Base-by-base conservation (phyloP, 2,797 vertebrate species). In the Cygnus olor region DNA sequence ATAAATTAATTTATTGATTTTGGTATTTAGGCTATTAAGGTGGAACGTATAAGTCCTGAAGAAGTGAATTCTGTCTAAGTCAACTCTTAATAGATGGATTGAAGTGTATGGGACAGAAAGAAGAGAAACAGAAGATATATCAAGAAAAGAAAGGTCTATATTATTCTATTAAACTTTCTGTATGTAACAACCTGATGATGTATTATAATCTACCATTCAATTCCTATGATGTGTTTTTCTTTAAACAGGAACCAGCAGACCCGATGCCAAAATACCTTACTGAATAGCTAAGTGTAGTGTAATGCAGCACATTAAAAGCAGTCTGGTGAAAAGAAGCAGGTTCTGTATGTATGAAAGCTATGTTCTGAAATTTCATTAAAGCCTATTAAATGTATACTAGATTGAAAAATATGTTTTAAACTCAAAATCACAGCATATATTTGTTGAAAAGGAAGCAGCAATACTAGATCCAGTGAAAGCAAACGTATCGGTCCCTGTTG, bases 211-310 rank as follows among this genome's bases (percentile, higher is more conserved):
- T n/a, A 58, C 54, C 18, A 54, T 58, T 36, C 47, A 36, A 15
- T 71, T 87, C 51, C 19, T 87, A 56, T 32, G 47, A 66, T 64
- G 38, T 70, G 63, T n/a, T 94, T 86, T 69, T 53, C 68, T 81
- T 94, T 85, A 88, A 93, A 84, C 32, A 79, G 32, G 66, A 90
- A 76, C 47, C 27, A 88, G 51, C 19, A 77, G 45, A 53, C 38
- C 58, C 34, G 66, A 49, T 64, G 80, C 77, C 90, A 91, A 96
- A 94, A 95, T 91, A 81, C 71, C 80, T 85, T 70, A 64, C 74
- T 56, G 74, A 79, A 76, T 57, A 94, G 60, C 80, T 88, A 90
- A 96, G 90, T 49, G 70, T 56, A 58, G 32, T 7, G 34, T 65
- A 91, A 79, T 9, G n/a, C 56, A 77, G 45, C 38, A 14, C 2